Conservation (phyloP, 2,797 vertebrate species). For the Parauchenoglanis ngamensis region DNA sequence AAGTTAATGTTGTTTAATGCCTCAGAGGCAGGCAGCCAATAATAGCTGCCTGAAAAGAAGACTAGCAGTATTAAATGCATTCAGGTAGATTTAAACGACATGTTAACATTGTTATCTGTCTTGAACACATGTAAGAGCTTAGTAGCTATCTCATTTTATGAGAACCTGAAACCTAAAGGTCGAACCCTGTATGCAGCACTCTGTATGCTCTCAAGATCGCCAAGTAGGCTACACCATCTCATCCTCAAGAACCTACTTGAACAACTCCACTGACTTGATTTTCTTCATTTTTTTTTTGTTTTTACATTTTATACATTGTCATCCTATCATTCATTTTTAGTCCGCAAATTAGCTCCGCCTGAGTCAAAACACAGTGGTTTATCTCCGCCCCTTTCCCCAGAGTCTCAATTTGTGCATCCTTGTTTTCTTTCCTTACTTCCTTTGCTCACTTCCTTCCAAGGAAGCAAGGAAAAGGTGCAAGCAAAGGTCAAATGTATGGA, state of each 20-base stretch:
- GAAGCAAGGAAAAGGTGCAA: neutral
- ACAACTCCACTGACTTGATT: neutral
- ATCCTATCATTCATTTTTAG: neutral
- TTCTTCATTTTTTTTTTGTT: neutral
- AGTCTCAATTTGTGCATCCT: neutral
- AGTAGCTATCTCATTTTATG: neutral
- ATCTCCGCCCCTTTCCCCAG: neutral
- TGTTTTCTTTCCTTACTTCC: neutral
- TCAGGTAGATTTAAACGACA: neutral
- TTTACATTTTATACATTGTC: neutral
- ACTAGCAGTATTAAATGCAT: neutral
- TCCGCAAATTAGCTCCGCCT: neutral
- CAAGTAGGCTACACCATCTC: neutral
- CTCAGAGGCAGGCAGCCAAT: neutral
- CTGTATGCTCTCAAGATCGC: neutral
- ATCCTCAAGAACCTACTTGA: neutral
- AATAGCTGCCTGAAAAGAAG: slow-evolving; percentile 3
- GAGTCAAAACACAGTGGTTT: neutral
- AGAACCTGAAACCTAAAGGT: neutral
- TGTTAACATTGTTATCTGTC: neutral
- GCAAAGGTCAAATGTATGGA: neutral
- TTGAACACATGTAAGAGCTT: neutral
- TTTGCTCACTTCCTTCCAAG: neutral
- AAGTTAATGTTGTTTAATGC: neutral
- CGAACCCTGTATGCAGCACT: neutral